Evolutionary conservation across 2,797 vertebrate species (phyloP).

Genomic region (Sebastiscus albofasciatus): DNA sequence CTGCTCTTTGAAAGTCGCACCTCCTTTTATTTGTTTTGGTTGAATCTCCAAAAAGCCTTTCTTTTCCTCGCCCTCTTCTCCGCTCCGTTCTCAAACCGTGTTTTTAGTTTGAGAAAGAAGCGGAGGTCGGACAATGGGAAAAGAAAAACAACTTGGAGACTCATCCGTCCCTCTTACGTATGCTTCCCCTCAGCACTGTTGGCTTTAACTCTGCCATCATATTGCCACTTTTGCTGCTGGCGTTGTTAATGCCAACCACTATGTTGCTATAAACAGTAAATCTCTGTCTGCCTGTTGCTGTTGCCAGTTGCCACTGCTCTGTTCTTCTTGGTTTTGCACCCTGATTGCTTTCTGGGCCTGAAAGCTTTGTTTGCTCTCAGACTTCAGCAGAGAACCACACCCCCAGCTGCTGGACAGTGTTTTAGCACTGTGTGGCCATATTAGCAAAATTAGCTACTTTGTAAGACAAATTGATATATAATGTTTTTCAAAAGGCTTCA

Average conservation of each 20-base stretch:
- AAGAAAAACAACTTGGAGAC: conserved; percentile 12
- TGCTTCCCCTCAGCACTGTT: conserved; percentile 61
- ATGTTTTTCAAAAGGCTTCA: conserved; percentile 3
- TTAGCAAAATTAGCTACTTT: background rate
- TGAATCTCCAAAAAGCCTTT: conserved; percentile 27
- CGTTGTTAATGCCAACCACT: conserved; percentile 49
- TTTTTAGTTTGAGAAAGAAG: background rate
- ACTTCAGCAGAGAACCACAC: background rate
- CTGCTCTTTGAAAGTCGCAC: conserved; percentile 51
- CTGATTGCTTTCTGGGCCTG: conserved; percentile 49
- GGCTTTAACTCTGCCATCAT: conserved; percentile 57
- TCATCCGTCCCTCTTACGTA: conserved; percentile 20
- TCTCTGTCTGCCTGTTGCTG: conserved; percentile 64
- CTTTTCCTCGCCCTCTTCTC: conserved; percentile 14
- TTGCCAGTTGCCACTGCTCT: conserved; percentile 62
- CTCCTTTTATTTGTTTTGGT: conserved; percentile 1
- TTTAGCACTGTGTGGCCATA: conserved; percentile 6
- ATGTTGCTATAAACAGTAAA: conserved; percentile 46
- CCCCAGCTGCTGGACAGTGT: conserved; percentile 3
- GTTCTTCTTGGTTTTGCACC: conserved; percentile 79
- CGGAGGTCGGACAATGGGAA: background rate
- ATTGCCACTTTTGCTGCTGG: conserved; percentile 60
- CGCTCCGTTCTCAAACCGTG: background rate
- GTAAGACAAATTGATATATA: background rate
- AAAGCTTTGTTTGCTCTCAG: conserved; percentile 42